Evolutionary conservation across 2,888 invertebrate species (phyloP).

Genomic region (Aphodius sticticus): DNA sequence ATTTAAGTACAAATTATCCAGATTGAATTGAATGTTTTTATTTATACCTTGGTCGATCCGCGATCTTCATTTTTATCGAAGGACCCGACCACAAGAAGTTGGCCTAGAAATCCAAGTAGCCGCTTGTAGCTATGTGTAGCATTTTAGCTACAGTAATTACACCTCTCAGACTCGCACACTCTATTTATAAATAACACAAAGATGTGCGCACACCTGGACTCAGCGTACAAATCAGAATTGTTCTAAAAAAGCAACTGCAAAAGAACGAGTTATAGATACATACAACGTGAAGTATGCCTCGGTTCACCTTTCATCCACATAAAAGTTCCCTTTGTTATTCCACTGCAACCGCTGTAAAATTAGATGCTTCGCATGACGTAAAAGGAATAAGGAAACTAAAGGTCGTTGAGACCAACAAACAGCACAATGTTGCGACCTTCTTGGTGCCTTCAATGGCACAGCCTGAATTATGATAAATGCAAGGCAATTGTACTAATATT

Average conservation of each 20-base stretch:
- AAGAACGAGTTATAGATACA: background rate
- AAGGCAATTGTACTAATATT: background rate
- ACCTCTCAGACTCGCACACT: background rate
- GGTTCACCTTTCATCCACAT: background rate
- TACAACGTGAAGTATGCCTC: background rate
- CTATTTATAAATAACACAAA: background rate
- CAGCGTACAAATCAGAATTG: background rate
- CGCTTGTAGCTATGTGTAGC: background rate
- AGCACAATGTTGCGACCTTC: background rate
- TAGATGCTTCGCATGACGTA: background rate
- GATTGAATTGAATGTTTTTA: background rate
- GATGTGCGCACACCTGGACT: constrained; percentile 4
- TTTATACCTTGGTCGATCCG: background rate
- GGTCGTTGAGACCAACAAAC: background rate
- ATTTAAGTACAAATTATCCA: background rate
- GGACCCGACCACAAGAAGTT: background rate
- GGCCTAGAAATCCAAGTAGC: background rate
- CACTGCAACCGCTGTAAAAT: background rate
- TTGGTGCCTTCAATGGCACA: background rate
- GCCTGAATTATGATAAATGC: background rate
- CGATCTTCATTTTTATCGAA: background rate
- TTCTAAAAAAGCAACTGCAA: background rate
- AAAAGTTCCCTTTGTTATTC: background rate
- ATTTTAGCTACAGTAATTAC: background rate
- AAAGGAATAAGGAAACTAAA: constrained; percentile 4